A percentile compares a stretch with the other conserved stretches of the same genome.
These are phyloP conservation scores for Falco naumanni DNA, from an alignment of 2,797 vertebrate species.

Conservation along the genomic window DNA sequence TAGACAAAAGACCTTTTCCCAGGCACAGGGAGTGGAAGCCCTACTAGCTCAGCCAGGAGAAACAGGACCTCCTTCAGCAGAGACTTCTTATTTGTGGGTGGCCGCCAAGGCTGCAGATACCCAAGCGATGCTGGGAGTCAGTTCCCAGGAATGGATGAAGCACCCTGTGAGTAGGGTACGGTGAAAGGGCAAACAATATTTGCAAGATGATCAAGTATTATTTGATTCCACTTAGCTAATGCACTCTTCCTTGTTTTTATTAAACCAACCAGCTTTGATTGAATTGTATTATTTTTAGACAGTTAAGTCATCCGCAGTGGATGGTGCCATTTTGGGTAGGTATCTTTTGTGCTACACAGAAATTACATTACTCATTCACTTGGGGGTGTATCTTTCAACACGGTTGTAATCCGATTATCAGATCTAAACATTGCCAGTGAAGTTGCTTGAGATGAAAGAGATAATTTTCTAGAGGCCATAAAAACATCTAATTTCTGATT, in stretches of 20 bases:
- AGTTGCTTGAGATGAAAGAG: constrained; percentile 40
- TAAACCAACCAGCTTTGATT: not conserved
- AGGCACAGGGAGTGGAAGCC: not conserved
- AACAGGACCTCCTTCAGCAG: not conserved
- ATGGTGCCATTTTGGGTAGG: not conserved
- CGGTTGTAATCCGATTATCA: constrained; percentile 23
- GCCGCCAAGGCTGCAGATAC: not conserved
- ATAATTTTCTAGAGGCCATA: constrained; percentile 6
- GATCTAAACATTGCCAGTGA: constrained; percentile 36
- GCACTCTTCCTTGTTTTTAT: not conserved
- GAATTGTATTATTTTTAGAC: not conserved
- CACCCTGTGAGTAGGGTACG: not conserved
- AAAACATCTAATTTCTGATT: constrained; percentile 48
- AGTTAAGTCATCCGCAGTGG: not conserved
- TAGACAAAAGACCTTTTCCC: constrained; percentile 3
- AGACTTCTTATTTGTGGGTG: not conserved
- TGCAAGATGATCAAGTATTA: not conserved
- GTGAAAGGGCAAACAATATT: not conserved
- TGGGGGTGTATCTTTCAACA: not conserved
- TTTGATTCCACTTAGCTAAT: not conserved
- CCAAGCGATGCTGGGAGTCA: not conserved
- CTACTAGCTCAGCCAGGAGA: not conserved
- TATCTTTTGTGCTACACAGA: not conserved
- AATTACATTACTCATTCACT: not conserved
- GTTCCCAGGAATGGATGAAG: not conserved